A percentile compares a stretch with the other conserved stretches of the same genome.
Conservation (phyloP, 2,797 vertebrate genomes). For the Micropoecilia bifurca region DNA sequence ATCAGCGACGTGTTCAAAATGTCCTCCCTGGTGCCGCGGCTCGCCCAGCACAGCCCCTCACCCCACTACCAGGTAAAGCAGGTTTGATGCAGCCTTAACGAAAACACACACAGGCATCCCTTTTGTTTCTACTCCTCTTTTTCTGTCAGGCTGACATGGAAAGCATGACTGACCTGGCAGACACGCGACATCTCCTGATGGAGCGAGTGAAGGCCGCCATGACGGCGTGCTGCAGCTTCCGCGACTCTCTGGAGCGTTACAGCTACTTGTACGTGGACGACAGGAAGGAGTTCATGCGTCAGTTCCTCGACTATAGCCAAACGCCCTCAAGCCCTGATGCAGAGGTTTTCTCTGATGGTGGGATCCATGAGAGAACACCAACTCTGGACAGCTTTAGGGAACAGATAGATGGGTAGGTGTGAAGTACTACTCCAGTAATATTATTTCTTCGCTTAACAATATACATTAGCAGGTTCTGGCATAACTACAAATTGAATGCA, state of each 20-base stretch:
- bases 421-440: not conserved
- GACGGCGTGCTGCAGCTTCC: constrained; percentile 75
- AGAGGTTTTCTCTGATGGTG: constrained; percentile 71
- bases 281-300: constrained; percentile 85
- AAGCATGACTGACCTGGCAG: constrained; percentile 79
- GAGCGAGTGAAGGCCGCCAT: constrained; percentile 71
- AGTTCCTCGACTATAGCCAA: constrained; percentile 86
- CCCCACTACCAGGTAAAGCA: constrained; percentile 90
- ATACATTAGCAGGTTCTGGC: not conserved
- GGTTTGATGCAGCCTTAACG: not conserved
- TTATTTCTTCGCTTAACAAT: not conserved
- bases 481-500: not conserved
- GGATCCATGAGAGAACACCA: constrained; percentile 81
- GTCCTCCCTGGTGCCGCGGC: constrained; percentile 86
- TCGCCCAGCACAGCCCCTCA: constrained; percentile 74
- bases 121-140: not conserved
- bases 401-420: constrained; percentile 84
- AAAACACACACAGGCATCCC: not conserved
- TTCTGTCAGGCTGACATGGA: constrained; percentile 87
- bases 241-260: constrained; percentile 81
- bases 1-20: constrained; percentile 84
- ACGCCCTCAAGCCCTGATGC: constrained; percentile 78
- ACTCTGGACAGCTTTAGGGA: constrained; percentile 83
- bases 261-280: constrained; percentile 88
- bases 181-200: constrained; percentile 81